Evolutionary conservation across 2,888 invertebrate genomes (phyloP).

Genomic region (Aphodius granarius): DNA sequence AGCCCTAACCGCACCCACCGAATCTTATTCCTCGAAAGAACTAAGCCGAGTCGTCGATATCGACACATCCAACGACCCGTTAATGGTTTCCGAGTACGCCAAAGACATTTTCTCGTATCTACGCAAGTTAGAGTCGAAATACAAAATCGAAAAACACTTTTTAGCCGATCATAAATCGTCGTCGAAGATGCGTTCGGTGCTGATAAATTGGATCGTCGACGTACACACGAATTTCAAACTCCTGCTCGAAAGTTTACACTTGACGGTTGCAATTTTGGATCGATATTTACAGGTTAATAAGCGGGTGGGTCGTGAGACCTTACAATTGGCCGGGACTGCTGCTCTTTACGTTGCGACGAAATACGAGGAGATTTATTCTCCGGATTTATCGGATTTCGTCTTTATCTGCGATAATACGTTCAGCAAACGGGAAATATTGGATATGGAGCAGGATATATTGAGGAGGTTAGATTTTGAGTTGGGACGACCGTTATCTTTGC

Average conservation of each 20-base stretch:
- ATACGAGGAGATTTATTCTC: slow-evolving; percentile 92
- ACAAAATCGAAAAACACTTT: slow-evolving; percentile 66
- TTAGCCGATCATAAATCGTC: slow-evolving; percentile 68
- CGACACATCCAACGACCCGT: slow-evolving; percentile 70
- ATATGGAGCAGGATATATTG: slow-evolving; percentile 82
- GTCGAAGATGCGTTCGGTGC: slow-evolving; percentile 82
- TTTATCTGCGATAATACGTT: slow-evolving; percentile 90
- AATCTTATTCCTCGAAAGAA: slow-evolving; percentile 29
- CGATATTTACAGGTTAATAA: slow-evolving; percentile 76
- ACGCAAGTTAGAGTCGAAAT: slow-evolving; percentile 70
- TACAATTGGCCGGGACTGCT: slow-evolving; percentile 88
- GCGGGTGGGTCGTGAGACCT: slow-evolving; percentile 45
- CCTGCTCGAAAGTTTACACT: slow-evolving; percentile 84
- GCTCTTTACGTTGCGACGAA: slow-evolving; percentile 91
- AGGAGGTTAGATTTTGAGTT: slow-evolving; percentile 77
- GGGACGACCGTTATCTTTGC: slow-evolving; percentile 83
- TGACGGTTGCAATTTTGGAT: slow-evolving; percentile 87
- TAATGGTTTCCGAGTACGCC: slow-evolving; percentile 81
- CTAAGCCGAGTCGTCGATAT: slow-evolving; percentile 24
- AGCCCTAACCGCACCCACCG: not conserved
- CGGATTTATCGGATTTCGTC: slow-evolving; percentile 85
- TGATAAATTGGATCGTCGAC: slow-evolving; percentile 94
- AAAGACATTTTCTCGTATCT: slow-evolving; percentile 89
- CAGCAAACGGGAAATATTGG: slow-evolving; percentile 72
- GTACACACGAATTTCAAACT: slow-evolving; percentile 87